These are phyloP conservation scores for Dipus sagitta DNA, from an alignment of 2,797 vertebrate genomes.

Conservation along the genomic window DNA sequence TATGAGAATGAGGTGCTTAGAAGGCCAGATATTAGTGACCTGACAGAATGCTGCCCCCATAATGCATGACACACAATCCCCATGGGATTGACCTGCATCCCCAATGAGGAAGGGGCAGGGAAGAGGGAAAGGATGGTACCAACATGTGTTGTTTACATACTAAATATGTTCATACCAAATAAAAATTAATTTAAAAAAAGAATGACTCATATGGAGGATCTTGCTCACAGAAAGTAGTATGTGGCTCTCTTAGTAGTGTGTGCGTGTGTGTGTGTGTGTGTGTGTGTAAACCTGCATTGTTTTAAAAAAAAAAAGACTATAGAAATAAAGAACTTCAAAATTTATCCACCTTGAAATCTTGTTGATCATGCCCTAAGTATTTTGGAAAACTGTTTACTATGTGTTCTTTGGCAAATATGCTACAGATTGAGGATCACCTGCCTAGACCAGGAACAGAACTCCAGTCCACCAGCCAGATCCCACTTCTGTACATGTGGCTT, in stretches of 20 bases:
- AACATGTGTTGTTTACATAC: no score
- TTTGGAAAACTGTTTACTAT: slow-evolving; percentile 16
- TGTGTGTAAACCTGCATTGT: no score
- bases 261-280: not conserved
- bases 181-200: not conserved
- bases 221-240: not conserved
- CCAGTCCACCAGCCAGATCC: not conserved
- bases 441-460: not conserved
- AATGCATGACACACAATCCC: no score
- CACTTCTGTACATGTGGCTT: not conserved
- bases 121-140: no score
- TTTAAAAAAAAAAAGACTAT: no score
- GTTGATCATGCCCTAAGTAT: not conserved
- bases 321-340: not conserved
- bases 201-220: not conserved
- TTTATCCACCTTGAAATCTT: slow-evolving; percentile 10
- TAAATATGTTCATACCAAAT: no score
- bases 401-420: not conserved
- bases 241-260: not conserved
- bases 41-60: not conserved
- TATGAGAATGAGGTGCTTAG: slow-evolving; percentile 1
- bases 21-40: not conserved
- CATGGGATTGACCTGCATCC: no score
- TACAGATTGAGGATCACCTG: not conserved
- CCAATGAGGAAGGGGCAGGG: no score